Evolutionary conservation across 1,140 invertebrate species (phyloP), one percentile per base, ranked within the genome.

Genomic region (Triops longicaudatus): DNA sequence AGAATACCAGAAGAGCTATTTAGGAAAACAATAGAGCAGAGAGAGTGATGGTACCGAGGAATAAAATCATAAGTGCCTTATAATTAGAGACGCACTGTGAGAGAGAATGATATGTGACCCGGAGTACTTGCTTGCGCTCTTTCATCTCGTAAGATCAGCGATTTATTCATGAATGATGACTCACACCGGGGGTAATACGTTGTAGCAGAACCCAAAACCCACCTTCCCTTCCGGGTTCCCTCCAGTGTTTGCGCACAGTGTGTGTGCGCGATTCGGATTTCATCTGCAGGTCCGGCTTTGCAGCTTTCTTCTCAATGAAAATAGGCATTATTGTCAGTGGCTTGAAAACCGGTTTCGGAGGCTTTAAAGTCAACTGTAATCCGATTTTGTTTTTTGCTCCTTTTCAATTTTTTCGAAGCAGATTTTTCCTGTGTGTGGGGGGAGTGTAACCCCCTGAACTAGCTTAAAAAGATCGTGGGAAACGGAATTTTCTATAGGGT

Each of bases 241-340:
- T 63, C 50, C 14, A 63, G 50, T 22, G 50, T 63, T 63, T 63
- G 7, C 22, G 50, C 50, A 22, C 50, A 63, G 50, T 63, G 50
- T 63, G 43, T 44, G 50, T 63, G 50, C n/a, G 50, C 50, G 50
- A 63, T 63, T 63, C 50, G 50, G 50, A 63, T 63, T 63, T 63
- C 50, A 63, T 22, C 44, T 22, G 7, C 31, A 63, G 22, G 50
- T 63, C 50, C 50, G 50, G 50, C 31, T 63, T 63, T 22, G 50
- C 50, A 63, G 50, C 11, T 63, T 63, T 63, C 50, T 63, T 63
- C 50, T 63, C 50, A 63, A 63, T 63, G 50, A 63, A 63, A 63
- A 63, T 63, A 17, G 50, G 50, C 1, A 63, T 63, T 63, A 63
- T 63, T 63, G 50, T 63, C 14, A 63, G 50, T 63, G 31, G 31